Percentiles rank a stretch among this genome's conserved stretches.
Conservation (phyloP, 2,113 vertebrate genomes). For the Coptodon rendalli region DNA sequence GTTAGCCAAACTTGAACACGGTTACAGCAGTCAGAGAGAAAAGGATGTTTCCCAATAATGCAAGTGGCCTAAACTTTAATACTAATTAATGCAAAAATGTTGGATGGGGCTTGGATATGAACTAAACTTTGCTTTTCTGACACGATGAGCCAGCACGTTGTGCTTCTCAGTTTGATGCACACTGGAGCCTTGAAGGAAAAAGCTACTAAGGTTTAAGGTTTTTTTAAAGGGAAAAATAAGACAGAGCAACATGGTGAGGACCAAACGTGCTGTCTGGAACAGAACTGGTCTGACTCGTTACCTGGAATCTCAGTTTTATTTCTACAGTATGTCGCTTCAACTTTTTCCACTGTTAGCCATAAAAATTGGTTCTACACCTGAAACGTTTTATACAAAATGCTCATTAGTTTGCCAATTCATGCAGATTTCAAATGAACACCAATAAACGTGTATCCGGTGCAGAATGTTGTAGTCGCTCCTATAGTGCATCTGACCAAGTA, state of each 20-base stretch:
- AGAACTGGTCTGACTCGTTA: background rate
- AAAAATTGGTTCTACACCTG: background rate
- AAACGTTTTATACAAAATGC: background rate
- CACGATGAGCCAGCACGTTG: background rate
- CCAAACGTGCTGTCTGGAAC: rapidly evolving
- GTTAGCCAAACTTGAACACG: background rate
- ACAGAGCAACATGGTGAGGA: background rate
- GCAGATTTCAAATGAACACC: background rate
- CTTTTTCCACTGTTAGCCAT: background rate
- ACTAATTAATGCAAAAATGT: background rate
- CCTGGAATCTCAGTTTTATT: background rate
- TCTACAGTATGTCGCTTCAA: background rate
- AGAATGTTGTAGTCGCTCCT: constrained; percentile 55
- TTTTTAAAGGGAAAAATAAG: background rate
- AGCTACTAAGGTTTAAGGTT: background rate
- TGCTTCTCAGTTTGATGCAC: background rate
- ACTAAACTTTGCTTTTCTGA: background rate
- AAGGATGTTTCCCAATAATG: background rate
- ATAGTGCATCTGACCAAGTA: constrained; percentile 75
- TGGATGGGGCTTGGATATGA: rapidly evolving
- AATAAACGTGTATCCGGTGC: background rate
- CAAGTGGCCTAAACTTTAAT: background rate
- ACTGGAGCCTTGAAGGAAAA: background rate
- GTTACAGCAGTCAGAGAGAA: background rate
- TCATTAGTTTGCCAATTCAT: background rate